Percentiles rank a stretch among this genome's conserved stretches.
phyloP scores from a whole-genome alignment of 1,140 invertebrate genomes.

The Neodiprion virginianus region DNA sequence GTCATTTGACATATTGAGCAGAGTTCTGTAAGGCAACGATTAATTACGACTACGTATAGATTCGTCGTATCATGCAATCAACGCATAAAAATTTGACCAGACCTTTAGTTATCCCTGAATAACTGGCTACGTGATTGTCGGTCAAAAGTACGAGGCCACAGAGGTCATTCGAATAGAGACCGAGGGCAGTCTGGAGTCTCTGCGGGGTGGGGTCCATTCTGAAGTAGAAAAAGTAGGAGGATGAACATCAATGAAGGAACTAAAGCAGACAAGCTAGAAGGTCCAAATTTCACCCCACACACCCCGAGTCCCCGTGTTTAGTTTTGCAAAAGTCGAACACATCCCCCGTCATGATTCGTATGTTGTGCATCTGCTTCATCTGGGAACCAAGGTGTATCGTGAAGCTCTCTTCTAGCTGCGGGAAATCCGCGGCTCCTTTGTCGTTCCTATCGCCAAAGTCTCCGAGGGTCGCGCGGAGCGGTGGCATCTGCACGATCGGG shows the following conservation, averaged over 20 bases:
- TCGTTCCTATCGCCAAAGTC: conserved; percentile 43
- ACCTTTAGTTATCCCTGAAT: conserved; percentile 78
- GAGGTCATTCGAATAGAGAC: conserved; percentile 90
- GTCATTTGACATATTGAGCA: conserved; percentile 69
- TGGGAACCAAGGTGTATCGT: conserved; percentile 97
- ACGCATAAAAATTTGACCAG: conserved; percentile 10
- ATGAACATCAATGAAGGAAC: conserved; percentile 11
- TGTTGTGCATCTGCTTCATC: conserved; percentile 98
- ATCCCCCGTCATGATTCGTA: conserved; percentile 87
- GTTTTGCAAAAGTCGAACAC: conserved; percentile 84
- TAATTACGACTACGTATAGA: neutral
- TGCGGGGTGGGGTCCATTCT: conserved; percentile 73
- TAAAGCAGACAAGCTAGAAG: conserved; percentile 1
- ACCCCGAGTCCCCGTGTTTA: conserved; percentile 63
- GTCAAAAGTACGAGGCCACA: conserved; percentile 87
- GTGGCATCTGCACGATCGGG: conserved; percentile 49
- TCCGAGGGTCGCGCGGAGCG: conserved; percentile 40
- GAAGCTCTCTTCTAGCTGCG: conserved; percentile 87
- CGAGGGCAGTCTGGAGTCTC: conserved; percentile 90
- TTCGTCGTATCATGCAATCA: conserved; percentile 4
- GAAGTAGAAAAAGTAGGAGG: conserved; percentile 33
- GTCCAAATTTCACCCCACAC: conserved; percentile 16
- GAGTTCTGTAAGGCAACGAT: conserved; percentile 60
- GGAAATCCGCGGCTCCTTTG: conserved; percentile 48
- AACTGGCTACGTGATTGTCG: conserved; percentile 77